Evolutionary conservation across 1,140 invertebrate species (phyloP).

Genomic region (Zophobas morio): DNA sequence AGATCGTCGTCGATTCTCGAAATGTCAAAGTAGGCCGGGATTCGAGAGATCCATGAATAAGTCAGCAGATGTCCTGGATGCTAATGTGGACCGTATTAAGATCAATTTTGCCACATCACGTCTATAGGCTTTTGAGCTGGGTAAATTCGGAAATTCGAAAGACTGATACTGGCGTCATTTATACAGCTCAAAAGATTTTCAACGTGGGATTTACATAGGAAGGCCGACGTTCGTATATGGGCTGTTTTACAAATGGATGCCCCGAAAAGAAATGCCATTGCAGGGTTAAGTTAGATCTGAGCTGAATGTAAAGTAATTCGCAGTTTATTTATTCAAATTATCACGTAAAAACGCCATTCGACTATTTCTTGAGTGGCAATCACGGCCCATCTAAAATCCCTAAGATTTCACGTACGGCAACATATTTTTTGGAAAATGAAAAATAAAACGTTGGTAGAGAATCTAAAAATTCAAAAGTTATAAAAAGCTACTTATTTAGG

Average conservation of each 20-base stretch:
- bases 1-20: background rate
- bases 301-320: too few relatives aligned
- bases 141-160: constrained; percentile 12
- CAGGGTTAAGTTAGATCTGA: background rate
- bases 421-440: too few relatives aligned
- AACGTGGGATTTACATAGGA: constrained; percentile 9
- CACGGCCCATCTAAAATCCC: too few relatives aligned
- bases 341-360: too few relatives aligned
- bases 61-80: constrained; percentile 26
- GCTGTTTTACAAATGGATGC: constrained; percentile 9
- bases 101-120: constrained; percentile 36
- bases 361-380: too few relatives aligned
- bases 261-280: background rate
- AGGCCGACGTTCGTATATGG: background rate
- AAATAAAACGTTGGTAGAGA: too few relatives aligned
- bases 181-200: constrained; percentile 19
- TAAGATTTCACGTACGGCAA: too few relatives aligned
- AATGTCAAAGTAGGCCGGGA: constrained; percentile 1
- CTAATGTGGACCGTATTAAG: constrained; percentile 41
- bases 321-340: too few relatives aligned
- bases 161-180: constrained; percentile 27
- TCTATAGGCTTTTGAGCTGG: constrained; percentile 13
- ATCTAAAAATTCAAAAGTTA: too few relatives aligned
- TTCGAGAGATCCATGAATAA: constrained; percentile 17
- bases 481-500: too few relatives aligned